Conservation (phyloP, 2,797 vertebrate genomes). For the Notoglanidium macrostoma region DNA sequence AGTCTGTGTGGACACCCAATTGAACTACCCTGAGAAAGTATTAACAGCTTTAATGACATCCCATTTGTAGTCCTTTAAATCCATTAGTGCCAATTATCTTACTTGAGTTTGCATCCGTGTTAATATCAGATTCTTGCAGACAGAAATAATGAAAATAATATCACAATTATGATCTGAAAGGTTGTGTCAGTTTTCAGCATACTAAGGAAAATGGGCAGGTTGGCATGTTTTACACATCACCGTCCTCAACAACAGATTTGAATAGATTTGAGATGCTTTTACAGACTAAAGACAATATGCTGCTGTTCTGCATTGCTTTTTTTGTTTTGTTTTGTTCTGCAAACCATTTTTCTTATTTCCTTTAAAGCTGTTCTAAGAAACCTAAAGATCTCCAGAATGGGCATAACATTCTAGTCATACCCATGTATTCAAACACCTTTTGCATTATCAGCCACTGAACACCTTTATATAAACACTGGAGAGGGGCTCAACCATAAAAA, state of each 20-base stretch:
- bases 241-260: constrained; percentile 42
- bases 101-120: constrained; percentile 79
- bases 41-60: constrained; percentile 74
- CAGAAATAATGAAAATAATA: constrained; percentile 85
- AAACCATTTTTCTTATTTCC: background rate
- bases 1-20: constrained; percentile 60
- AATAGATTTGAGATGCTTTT: constrained; percentile 6
- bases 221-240: constrained; percentile 47
- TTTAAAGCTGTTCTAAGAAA: background rate
- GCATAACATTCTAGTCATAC: background rate
- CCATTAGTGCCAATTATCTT: constrained; percentile 69
- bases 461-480: background rate
- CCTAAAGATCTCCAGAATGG: background rate
- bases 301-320: background rate
- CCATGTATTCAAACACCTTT: background rate
- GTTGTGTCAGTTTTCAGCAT: constrained; percentile 58
- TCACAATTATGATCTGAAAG: constrained; percentile 63
- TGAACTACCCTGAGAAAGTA: constrained; percentile 69
- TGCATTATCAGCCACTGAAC: background rate
- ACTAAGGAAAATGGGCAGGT: constrained; percentile 51
- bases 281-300: background rate
- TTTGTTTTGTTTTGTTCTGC: background rate
- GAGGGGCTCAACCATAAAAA: no score
- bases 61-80: constrained; percentile 74
- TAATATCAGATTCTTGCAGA: constrained; percentile 86